Evolutionary conservation across 2,797 vertebrate species (phyloP).

Genomic region (Cuniculus paca): DNA sequence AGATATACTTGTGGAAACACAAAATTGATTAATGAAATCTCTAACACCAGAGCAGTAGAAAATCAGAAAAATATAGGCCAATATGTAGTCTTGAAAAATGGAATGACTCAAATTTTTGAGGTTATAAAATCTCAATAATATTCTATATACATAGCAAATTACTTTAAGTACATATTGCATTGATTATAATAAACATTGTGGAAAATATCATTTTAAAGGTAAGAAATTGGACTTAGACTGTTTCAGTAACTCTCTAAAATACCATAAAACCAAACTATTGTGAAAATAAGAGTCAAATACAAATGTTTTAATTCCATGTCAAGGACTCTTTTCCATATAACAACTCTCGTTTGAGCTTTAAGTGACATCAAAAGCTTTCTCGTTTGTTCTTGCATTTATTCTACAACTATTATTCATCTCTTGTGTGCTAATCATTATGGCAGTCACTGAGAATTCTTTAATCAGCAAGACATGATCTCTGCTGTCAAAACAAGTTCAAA

Average conservation of each 20-base stretch:
- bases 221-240: not conserved
- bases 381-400: not conserved
- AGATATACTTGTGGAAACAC: not conserved
- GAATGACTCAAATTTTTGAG: not conserved
- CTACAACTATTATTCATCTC: not conserved
- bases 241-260: not conserved
- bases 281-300: constrained; percentile 37
- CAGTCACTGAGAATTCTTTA: not conserved
- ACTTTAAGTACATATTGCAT: not conserved
- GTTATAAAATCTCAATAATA: not conserved
- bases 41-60: not conserved
- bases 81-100: not conserved
- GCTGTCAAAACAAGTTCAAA: not conserved
- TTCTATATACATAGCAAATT: not conserved
- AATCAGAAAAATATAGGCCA: not conserved
- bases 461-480: not conserved
- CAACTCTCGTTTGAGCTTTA: not conserved
- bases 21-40: not conserved
- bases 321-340: not conserved
- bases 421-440: not conserved
- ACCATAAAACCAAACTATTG: not conserved
- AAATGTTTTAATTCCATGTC: not conserved
- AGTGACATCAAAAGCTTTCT: not conserved
- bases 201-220: not conserved
- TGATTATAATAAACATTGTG: not conserved